These are phyloP conservation scores for Tragelaphus imberbis DNA, from an alignment of 2,113 vertebrate species.

Conservation along the genomic window DNA sequence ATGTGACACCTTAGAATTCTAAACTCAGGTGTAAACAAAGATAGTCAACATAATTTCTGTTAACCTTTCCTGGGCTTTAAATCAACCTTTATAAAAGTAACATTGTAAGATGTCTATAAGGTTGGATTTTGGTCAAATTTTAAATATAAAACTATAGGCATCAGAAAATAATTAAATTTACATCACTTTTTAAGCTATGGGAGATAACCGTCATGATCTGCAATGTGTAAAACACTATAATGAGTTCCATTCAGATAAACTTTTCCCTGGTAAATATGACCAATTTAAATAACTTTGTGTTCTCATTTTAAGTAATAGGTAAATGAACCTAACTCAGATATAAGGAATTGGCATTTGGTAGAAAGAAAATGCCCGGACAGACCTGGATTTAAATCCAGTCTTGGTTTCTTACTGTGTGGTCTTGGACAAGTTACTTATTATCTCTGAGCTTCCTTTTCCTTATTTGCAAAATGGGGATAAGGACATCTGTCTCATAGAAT, in stretches of 20 bases:
- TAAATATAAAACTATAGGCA: slow-evolving; percentile 25
- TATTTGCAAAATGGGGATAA: slow-evolving; percentile 47
- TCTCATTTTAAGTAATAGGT: slow-evolving; percentile 26
- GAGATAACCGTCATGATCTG: background rate
- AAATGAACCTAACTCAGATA: slow-evolving; percentile 6
- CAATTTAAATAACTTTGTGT: slow-evolving; percentile 20
- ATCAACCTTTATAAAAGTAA: slow-evolving; percentile 33
- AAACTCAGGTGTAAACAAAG: slow-evolving; percentile 16
- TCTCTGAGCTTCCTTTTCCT: slow-evolving; percentile 49
- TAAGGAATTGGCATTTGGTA: slow-evolving; percentile 29
- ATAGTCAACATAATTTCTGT: background rate
- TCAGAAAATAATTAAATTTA: background rate
- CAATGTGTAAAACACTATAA: background rate
- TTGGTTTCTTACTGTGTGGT: slow-evolving; percentile 29
- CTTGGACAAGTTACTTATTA: slow-evolving; percentile 42
- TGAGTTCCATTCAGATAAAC: slow-evolving; percentile 4
- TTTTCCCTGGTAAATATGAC: background rate
- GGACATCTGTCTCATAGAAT: slow-evolving; percentile 36
- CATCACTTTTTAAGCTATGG: background rate
- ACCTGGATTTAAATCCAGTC: slow-evolving; percentile 49
- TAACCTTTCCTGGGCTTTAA: background rate
- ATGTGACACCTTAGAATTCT: background rate
- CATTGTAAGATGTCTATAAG: background rate
- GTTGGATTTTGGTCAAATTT: slow-evolving; percentile 27
- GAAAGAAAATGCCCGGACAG: slow-evolving; percentile 40